Base-by-base conservation (phyloP, 1,140 invertebrate species). In the Pseudomyrmex pallidus region DNA sequence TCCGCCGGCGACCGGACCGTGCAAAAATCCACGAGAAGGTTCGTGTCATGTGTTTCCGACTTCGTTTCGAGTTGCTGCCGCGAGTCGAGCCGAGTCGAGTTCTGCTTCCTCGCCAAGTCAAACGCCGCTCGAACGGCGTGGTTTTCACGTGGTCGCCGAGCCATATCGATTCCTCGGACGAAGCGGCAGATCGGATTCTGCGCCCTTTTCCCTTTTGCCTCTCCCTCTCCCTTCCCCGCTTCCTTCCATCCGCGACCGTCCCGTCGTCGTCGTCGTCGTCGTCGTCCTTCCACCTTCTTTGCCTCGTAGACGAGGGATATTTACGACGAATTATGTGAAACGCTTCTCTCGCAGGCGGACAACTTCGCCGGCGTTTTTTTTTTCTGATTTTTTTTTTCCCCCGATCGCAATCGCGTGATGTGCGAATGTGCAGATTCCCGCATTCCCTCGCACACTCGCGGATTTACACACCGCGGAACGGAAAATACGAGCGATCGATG, bases 141-240 rank as follows among this genome's bases (percentile, higher is more conserved):
- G 91, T 91, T 93, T 92, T 92, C 92, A 92, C 92, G 92, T 93
- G 92, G 91, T 89, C 82, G 85, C 87, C 64, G 85, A 70, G 82
- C 83, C 84, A 87, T 92, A 92, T 93, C 91, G 92, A 92, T 93
- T 90, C 87, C 86, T 35, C 62, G 83, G 74, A 87, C 84, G 74
- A 85, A 83, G 64, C 87, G 85, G 80, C 86, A 87, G 86, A 90
- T 91, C 87, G 89, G 91, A 92, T 92, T 93, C 92, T 92, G 91
- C 91, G 91, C 91, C 87, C 87, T 89, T 74, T 87, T 85, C 83
- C 70, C 87, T 87, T 82, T 83, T 68, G 56, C 76, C 46, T 46
- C 70, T 22, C 61, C 50, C 52, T 70, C 48, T 54, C 35, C 62
- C 56, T 62, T 17, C 22, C n/a, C 17, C n/a, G 35, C 35, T 35